Conservation (phyloP, 2,797 vertebrate genomes). For the Alfaro cultratus region DNA sequence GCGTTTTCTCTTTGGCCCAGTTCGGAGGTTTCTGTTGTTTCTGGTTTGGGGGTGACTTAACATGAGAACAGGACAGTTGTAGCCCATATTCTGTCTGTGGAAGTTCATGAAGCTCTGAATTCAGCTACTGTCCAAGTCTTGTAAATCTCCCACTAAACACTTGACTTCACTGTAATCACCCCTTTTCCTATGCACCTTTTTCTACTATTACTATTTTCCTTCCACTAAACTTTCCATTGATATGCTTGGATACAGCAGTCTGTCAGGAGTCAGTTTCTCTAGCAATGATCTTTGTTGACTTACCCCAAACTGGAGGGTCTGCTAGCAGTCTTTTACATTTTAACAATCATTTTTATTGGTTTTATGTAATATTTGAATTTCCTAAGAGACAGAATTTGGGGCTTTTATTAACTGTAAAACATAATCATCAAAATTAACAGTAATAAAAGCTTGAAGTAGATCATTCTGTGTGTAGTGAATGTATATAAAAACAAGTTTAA, state of each 20-base stretch:
- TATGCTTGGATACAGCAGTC: neutral
- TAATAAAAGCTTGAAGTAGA: neutral
- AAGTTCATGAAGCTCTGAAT: neutral
- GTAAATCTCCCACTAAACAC: neutral
- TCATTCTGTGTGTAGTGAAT: neutral
- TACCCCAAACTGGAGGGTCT: neutral
- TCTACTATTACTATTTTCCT: neutral
- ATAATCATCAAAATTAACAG: neutral
- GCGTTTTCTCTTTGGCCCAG: neutral
- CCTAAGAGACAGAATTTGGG: neutral
- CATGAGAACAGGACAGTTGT: neutral
- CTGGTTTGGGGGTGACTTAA: neutral
- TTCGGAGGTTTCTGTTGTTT: neutral
- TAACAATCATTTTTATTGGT: neutral
- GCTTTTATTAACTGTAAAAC: neutral
- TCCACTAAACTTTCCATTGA: neutral
- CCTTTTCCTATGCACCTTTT: neutral
- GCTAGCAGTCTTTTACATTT: neutral
- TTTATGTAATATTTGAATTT: neutral
- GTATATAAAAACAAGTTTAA: neutral
- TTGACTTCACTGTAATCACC: neutral
- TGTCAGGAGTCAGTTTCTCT: neutral
- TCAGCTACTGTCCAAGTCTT: neutral
- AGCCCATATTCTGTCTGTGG: neutral
- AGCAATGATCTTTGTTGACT: neutral